Conservation (phyloP, 2,797 vertebrate genomes). For the Neosalanx taihuensis region DNA sequence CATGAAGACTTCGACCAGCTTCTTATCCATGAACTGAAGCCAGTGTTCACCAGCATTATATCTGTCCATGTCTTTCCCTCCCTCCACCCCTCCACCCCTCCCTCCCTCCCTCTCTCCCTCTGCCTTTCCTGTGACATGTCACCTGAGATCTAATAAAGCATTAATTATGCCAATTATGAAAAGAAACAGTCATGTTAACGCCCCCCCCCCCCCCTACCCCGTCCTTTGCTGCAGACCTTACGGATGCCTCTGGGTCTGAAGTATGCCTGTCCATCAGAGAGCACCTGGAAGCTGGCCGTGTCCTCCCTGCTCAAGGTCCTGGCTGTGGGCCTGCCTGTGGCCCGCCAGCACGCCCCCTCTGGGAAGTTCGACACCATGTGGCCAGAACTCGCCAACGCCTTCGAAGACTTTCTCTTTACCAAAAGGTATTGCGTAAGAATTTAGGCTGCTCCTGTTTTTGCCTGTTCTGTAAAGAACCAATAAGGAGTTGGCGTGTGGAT, state of each 20-base stretch:
- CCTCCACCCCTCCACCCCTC: neutral
- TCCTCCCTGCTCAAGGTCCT: constrained; percentile 93
- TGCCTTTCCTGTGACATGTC: too few species aligned
- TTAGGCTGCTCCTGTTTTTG: neutral
- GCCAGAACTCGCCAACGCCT: constrained; percentile 92
- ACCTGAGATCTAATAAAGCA: too few species aligned
- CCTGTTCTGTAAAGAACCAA: neutral
- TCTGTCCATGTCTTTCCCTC: too few species aligned
- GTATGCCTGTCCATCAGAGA: constrained; percentile 97
- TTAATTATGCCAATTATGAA: too few species aligned
- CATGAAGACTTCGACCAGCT: neutral
- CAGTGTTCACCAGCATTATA: neutral
- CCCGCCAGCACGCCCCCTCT: constrained; percentile 92
- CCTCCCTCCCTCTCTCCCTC: neutral
- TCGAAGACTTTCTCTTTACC: constrained; percentile 97
- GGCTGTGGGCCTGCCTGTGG: constrained; percentile 94
- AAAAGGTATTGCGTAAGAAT: constrained; percentile 81
- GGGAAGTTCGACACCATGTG: constrained; percentile 98
- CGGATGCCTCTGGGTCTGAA: constrained; percentile 92
- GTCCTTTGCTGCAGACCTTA: constrained; percentile 75
- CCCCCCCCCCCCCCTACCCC: neutral
- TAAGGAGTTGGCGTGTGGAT: neutral
- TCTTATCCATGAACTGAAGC: neutral
- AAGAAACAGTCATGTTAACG: constrained; percentile 4
- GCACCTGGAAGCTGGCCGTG: constrained; percentile 96